phyloP scores from a whole-genome alignment of 2,113 vertebrate genomes.

The Lutjanus erythropterus region DNA sequence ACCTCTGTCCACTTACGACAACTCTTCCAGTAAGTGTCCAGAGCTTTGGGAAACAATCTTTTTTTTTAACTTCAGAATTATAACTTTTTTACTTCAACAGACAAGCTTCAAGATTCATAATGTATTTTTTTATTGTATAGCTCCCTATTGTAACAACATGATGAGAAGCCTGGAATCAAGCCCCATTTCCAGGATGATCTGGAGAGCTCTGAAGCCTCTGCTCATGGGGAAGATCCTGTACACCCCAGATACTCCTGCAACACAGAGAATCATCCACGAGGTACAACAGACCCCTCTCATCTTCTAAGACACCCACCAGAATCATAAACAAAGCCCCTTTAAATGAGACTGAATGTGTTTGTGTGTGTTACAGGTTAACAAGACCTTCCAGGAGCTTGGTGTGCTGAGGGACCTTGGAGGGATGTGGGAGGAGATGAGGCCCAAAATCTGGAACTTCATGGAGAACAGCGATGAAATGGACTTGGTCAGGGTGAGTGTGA shows the following conservation, averaged over 20 bases:
- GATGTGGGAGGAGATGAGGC: slow-evolving; percentile 95
- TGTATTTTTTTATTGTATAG: slow-evolving; percentile 74
- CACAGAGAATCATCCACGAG: slow-evolving; percentile 94
- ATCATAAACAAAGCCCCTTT: neutral
- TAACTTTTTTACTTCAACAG: neutral
- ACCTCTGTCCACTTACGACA: slow-evolving; percentile 86
- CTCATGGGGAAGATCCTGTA: slow-evolving; percentile 97
- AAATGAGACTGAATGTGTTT: neutral
- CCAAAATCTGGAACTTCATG: slow-evolving; percentile 93
- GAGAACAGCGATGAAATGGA: slow-evolving; percentile 95
- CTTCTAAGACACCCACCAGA: neutral
- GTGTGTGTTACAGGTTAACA: slow-evolving; percentile 91
- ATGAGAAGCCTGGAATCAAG: slow-evolving; percentile 95
- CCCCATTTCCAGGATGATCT: slow-evolving; percentile 96
- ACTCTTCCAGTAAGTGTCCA: slow-evolving; percentile 83
- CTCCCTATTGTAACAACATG: slow-evolving; percentile 96
- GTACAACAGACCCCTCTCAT: slow-evolving; percentile 75
- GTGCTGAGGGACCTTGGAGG: slow-evolving; percentile 93
- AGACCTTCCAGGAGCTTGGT: slow-evolving; percentile 95
- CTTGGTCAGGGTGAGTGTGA: slow-evolving; percentile 91
- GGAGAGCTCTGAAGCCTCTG: slow-evolving; percentile 96
- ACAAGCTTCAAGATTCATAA: neutral
- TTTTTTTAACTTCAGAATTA: neutral
- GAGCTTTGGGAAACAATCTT: neutral
- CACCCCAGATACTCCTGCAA: slow-evolving; percentile 94